Evolutionary conservation across 2,888 invertebrate species (phyloP).

Genomic region (Lissocephala sabroskyi): DNA sequence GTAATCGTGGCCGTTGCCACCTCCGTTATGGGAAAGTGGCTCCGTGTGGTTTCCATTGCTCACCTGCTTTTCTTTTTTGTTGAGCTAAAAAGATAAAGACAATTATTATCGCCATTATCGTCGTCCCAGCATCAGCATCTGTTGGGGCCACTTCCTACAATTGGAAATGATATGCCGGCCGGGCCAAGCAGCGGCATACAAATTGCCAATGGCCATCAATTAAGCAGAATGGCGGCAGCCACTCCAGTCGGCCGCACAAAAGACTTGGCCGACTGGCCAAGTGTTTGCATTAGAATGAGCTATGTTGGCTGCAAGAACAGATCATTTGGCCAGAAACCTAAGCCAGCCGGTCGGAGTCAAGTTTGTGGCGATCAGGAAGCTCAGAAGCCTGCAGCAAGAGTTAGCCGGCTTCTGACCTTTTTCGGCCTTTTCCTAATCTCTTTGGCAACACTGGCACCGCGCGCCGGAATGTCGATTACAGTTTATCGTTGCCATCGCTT

Average conservation of each 20-base stretch:
- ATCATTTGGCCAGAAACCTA: neutral
- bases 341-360: neutral
- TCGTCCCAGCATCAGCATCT: slow-evolving; percentile 36
- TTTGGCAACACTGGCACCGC: too few species aligned
- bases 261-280: slow-evolving; percentile 1
- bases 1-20: neutral
- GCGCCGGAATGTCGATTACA: slow-evolving; percentile 47
- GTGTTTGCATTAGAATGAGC: slow-evolving; percentile 61
- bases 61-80: slow-evolving; percentile 5
- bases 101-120: slow-evolving; percentile 64
- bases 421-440: too few species aligned
- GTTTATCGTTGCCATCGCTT: slow-evolving; percentile 31
- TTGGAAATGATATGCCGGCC: slow-evolving; percentile 54
- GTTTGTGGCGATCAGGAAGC: too few species aligned
- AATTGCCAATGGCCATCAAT: slow-evolving; percentile 65
- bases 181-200: slow-evolving; percentile 34
- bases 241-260: slow-evolving; percentile 3
- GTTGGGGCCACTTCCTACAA: slow-evolving; percentile 27
- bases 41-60: slow-evolving; percentile 41
- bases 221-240: slow-evolving; percentile 29
- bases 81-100: slow-evolving; percentile 58
- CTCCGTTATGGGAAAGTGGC: slow-evolving; percentile 38
- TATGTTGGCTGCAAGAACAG: slow-evolving; percentile 22
- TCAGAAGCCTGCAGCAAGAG: too few species aligned
- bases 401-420: too few species aligned